Conservation (phyloP, 2,888 invertebrate species). For the Thysanoteuthis rhombus region DNA sequence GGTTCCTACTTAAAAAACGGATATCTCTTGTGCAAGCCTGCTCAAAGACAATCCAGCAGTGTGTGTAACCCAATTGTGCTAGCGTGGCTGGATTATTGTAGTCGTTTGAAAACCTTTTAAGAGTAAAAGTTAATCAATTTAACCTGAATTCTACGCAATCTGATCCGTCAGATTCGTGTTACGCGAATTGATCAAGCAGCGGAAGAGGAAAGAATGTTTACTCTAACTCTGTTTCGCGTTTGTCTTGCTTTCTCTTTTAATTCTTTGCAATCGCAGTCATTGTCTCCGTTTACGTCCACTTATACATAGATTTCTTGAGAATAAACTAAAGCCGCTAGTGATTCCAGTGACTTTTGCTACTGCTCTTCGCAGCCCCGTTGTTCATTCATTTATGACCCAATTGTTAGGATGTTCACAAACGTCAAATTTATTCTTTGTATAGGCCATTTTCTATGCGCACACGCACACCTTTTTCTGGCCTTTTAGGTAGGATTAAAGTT, state of each 20-base stretch:
- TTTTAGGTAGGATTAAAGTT: too few species aligned
- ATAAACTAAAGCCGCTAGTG: background rate
- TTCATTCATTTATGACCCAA: too few species aligned
- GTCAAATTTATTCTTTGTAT: too few species aligned
- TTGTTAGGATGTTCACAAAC: too few species aligned
- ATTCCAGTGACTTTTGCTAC: background rate
- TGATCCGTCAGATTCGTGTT: background rate
- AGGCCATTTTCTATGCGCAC: too few species aligned
- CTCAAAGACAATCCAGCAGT: background rate
- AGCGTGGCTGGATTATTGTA: background rate
- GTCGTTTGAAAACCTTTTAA: background rate
- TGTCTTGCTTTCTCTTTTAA: background rate
- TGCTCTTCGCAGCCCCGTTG: fast-evolving
- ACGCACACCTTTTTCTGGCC: too few species aligned
- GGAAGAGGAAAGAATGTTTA: background rate
- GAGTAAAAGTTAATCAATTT: background rate
- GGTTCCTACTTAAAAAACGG: background rate
- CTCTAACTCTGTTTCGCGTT: background rate
- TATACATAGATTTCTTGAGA: background rate
- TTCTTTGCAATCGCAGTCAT: background rate
- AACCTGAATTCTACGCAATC: background rate
- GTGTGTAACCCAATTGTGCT: background rate
- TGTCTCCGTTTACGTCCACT: background rate
- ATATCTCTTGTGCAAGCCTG: background rate
- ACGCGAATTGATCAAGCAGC: background rate